Base-by-base conservation (phyloP, 2,888 invertebrate species). In the Iphiclides podalirius region DNA sequence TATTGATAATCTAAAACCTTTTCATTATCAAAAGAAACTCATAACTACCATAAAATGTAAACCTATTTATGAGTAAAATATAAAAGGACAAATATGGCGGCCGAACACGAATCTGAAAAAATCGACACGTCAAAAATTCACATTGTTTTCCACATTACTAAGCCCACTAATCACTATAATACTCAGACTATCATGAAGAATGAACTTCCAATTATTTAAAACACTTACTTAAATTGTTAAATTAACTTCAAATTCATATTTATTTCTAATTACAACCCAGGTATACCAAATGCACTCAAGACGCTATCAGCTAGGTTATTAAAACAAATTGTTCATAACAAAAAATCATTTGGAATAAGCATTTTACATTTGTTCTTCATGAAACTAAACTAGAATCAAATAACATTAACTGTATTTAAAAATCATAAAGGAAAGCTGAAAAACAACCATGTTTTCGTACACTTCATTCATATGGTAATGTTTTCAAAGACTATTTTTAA, bases 71-170 rank as follows among this genome's bases (percentile, higher is more conserved):
- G 49, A 60, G 40, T 73, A 73, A 72, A 75, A 67, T 77, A 70
- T 75, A 75, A 73, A 83, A 79, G 76, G 83, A 80, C 84, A 88
- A 89, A 89, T 81, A 89, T 89, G 89, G 89, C 89, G 79, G 87
- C 78, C 84, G 74, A 76, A 69, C 73, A 72, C 67, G 68, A 79
- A 82, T 73, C 70, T 70, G 34, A 72, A 79, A 75, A 79, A 79
- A 74, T 58, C 79, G 88, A 89, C 89, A 88, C 88, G 77, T 82
- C 78, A 79, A 86, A 75, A 69, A 64, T 75, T 75, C 69, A 64
- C 67, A 64, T 71, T 67, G 68, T 62, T 70, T 74, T 72, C 66
- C 60, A 60, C 56, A 55, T 48, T 13, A 51, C 40, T 41, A 41
- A 53, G 44, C 45, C 50, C 52, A 43, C 52, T 43, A 34, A 36